Base-by-base conservation (phyloP, 2,888 invertebrate species). In the Hartigia nigra region DNA sequence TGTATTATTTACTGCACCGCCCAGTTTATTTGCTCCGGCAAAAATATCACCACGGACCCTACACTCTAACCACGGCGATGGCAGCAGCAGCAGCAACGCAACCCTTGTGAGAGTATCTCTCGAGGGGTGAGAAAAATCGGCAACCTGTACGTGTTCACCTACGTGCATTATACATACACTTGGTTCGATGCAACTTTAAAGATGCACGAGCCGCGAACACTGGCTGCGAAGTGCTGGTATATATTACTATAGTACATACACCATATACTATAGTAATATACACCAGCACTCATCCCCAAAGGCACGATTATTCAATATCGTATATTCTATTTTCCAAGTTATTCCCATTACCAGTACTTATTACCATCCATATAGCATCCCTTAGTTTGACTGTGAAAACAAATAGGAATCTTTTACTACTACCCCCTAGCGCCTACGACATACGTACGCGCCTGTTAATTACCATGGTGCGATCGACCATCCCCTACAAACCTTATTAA, bases 1-100 rank as follows among this genome's bases (percentile, higher is more conserved):
- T 87, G 81, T 85, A 87, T 88, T 87, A 87, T 86, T 87, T 86
- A 87, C 85, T 77, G 84, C 79, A 78, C 84, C 81, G 81, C 81
- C 81, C 81, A 80, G 77, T 80, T 77, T 80, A 81, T 81, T 81
- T 81, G 81, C 80, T 78, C 75, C 77, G 77, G 76, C n/a, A 32
- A 77, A 80, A 78, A 80, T 81, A 80, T 80, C 75, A 75, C 23
- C 23, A 55, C 72, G 35, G 72, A 72, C 31, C 31, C 72, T 72
- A 14, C 31, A 23, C 72, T 34, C 31, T 31, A 35, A 32, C 72
- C 72, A 72, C 31, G 72, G 12, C 31, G 72, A 31, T 5, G 31
- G 12, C 77, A 69, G 31, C 74, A 74, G 75, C 72, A 70, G 72
- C n/a, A 35, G 31, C 37, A 72, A 70, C 76, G 55, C 55, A 23